A percentile compares a stretch with the other conserved stretches of the same genome.
Evolutionary conservation across 2,888 invertebrate genomes (phyloP).

Genomic region (Lissocephala sabroskyi): DNA sequence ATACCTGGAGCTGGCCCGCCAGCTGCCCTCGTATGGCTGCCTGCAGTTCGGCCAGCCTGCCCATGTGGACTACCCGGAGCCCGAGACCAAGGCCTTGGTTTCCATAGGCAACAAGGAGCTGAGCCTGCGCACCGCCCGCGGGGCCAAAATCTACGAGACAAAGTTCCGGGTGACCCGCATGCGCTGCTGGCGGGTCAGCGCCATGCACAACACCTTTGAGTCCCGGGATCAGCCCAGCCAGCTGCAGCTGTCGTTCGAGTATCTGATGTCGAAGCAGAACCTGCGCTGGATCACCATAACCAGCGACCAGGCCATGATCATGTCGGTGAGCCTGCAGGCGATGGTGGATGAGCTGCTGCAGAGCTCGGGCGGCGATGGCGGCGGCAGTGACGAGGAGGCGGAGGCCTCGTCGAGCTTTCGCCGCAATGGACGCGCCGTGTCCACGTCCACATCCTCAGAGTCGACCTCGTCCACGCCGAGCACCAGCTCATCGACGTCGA

Average conservation of each 20-base stretch:
- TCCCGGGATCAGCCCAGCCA: slow-evolving; percentile 55
- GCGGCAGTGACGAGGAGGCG: slow-evolving; percentile 37
- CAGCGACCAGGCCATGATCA: slow-evolving; percentile 93
- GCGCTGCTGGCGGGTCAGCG: slow-evolving; percentile 97
- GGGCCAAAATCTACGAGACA: slow-evolving; percentile 82
- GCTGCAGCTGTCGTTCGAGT: slow-evolving; percentile 94
- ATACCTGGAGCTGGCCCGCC: slow-evolving; percentile 89
- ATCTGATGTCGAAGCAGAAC: slow-evolving; percentile 91
- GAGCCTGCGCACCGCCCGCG: slow-evolving; percentile 78
- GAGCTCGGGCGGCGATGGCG: slow-evolving; percentile 20
- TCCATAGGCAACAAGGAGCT: slow-evolving; percentile 91
- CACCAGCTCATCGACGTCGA: slow-evolving; percentile 28
- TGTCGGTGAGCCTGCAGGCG: slow-evolving; percentile 95
- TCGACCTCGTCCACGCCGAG: slow-evolving; percentile 56
- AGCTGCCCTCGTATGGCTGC: slow-evolving; percentile 91
- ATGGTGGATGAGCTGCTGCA: slow-evolving; percentile 91
- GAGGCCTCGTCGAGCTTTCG: not conserved
- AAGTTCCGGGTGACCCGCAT: slow-evolving; percentile 95
- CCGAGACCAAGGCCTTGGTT: slow-evolving; percentile 79
- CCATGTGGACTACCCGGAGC: slow-evolving; percentile 83
- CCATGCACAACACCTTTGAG: slow-evolving; percentile 76
- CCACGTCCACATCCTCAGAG: slow-evolving; percentile 36
- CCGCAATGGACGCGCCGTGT: slow-evolving; percentile 33
- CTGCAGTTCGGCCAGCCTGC: slow-evolving; percentile 83
- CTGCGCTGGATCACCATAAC: slow-evolving; percentile 94